Evolutionary conservation across 1,140 invertebrate genomes (phyloP), one percentile per base, ranked within the genome.

Genomic region (Drosophila virilis): DNA sequence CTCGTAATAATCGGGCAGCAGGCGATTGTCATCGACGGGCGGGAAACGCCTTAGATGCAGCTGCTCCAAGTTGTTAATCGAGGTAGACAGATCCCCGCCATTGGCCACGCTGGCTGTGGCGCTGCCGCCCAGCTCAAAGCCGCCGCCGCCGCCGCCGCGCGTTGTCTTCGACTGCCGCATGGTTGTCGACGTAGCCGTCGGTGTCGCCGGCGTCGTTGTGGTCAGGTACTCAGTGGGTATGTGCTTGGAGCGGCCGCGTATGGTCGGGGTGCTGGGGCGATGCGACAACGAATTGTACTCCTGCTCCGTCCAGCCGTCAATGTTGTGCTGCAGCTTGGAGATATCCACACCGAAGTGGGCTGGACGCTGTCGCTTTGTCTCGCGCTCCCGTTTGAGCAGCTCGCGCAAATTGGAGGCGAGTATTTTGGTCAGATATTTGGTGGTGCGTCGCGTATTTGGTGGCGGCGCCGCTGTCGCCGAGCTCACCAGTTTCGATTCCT

Each of bases 301-400:
- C 93, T 96, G 95, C 77, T 96, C 95, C 1, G 96, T 97, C 96
- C 96, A 97, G 38, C 96, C 95, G 80, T 97, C 96, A 42, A 97
- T 97, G 75, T 96, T 96, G 78, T 96, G 96, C 85, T 97, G 96
- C 51, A 97, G 90, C 81, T 95, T 95, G 28, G 94, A 94, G 13
- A 96, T 94, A 80, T 96, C 96, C 77, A 96, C 95, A 0, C 94
- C 94, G 42, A 94, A 93, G 28, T 37, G 6, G 35, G 8, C 12
- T 65, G 58, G 57, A 59, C 52, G 71, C 7, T 28, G 22, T 28
- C 51, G 64, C 43, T 86, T 75, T 28, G 83, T 66, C 9, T 92
- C 90, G 28, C 91, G 78, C 64, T 91, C 92, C 6, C 79, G 84
- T 35, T 85, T 85, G 1, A 91, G 88, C 55, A 89, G 65, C 33